Conservation (phyloP, 2,113 vertebrate genomes). For the Octodon degus region DNA sequence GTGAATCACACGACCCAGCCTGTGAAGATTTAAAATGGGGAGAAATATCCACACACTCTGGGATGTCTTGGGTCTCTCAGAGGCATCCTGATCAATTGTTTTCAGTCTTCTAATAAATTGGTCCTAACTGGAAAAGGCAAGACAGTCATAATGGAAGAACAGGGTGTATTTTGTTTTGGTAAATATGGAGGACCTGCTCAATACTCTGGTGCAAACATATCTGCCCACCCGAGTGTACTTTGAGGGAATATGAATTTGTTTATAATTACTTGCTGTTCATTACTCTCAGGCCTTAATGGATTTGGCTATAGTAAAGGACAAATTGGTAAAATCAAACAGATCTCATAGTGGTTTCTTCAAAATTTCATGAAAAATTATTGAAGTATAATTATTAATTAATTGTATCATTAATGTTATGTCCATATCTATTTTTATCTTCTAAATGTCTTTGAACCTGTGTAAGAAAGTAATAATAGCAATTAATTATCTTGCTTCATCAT, state of each 20-base stretch:
- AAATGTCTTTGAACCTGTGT: conserved; percentile 27
- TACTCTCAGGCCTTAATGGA: background rate
- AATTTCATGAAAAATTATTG: conserved; percentile 30
- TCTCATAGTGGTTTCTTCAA: background rate
- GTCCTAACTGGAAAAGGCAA: background rate
- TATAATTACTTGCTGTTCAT: background rate
- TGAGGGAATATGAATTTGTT: background rate
- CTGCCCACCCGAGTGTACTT: background rate
- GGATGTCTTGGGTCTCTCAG: background rate
- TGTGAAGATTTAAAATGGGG: background rate
- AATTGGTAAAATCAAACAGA: conserved; percentile 27
- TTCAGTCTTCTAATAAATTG: background rate
- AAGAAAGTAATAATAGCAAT: conserved; percentile 1
- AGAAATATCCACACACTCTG: background rate
- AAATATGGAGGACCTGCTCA: background rate
- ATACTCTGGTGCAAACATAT: background rate
- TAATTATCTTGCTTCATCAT: background rate
- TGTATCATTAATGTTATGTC: conserved; percentile 12
- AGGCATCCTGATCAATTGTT: background rate
- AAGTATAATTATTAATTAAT: background rate
- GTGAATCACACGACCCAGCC: background rate
- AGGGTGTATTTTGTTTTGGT: background rate
- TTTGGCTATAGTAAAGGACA: conserved; percentile 21
- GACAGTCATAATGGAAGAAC: background rate
- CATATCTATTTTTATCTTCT: background rate